Evolutionary conservation across 2,888 invertebrate species (phyloP).

Genomic region (Heliconius hortense): DNA sequence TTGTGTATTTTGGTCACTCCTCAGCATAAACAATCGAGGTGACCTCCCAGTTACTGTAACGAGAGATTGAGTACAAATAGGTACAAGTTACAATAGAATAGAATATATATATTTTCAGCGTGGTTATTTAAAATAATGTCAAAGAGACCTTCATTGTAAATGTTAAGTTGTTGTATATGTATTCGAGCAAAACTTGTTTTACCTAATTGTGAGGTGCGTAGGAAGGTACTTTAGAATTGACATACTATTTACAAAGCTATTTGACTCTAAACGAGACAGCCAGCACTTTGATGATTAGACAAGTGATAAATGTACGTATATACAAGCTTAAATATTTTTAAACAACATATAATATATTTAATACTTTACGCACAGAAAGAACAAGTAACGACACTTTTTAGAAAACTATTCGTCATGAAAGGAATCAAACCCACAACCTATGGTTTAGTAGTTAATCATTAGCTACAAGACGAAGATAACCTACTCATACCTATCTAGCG

Average conservation of each 20-base stretch:
- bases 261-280: neutral
- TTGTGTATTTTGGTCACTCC: conserved; percentile 33
- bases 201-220: no score
- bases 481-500: no score
- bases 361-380: neutral
- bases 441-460: neutral
- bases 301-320: neutral
- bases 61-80: neutral
- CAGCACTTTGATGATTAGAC: neutral
- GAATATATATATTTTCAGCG: no score
- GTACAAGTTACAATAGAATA: neutral
- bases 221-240: no score
- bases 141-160: no score
- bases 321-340: neutral
- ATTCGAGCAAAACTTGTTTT: no score
- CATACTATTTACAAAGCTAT: no score
- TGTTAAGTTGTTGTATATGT: no score
- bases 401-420: neutral
- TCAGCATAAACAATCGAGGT: conserved; percentile 26
- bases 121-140: no score
- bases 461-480: no score
- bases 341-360: neutral
- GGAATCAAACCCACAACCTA: neutral
- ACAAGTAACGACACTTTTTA: neutral
- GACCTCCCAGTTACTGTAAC: conserved; percentile 18